phyloP scores from a whole-genome alignment of 2,113 vertebrate species.

The Strix uralensis region DNA sequence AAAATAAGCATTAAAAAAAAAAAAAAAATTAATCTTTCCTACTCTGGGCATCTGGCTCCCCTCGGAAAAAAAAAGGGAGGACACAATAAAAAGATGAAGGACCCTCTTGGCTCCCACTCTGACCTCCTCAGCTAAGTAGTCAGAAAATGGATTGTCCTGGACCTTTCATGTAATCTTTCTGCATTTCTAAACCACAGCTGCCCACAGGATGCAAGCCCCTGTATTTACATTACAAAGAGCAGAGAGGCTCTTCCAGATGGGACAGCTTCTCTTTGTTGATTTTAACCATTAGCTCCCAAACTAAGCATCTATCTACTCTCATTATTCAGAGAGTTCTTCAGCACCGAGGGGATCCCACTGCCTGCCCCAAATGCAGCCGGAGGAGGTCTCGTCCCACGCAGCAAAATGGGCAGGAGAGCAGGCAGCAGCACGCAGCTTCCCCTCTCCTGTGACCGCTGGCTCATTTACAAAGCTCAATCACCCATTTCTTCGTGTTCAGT shows the following conservation, averaged over 20 bases:
- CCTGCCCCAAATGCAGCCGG: too few species aligned
- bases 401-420: background rate
- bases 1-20: background rate
- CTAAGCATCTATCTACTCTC: background rate
- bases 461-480: background rate
- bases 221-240: conserved; percentile 52
- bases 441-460: background rate
- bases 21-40: background rate
- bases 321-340: background rate
- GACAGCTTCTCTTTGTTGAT: background rate
- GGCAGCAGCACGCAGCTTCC: background rate
- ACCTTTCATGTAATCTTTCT: background rate
- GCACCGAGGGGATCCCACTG: background rate
- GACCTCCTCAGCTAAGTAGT: background rate
- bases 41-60: background rate
- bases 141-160: background rate
- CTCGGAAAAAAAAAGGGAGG: background rate
- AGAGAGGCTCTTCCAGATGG: conserved; percentile 22
- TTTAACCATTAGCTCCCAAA: background rate
- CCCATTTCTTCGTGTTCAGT: background rate
- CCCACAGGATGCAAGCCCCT: background rate
- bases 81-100: background rate
- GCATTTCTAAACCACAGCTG: conserved; percentile 8
- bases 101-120: background rate
- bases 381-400: background rate